phyloP scores from a whole-genome alignment of 2,113 vertebrate species.

The Caloenas nicobarica region DNA sequence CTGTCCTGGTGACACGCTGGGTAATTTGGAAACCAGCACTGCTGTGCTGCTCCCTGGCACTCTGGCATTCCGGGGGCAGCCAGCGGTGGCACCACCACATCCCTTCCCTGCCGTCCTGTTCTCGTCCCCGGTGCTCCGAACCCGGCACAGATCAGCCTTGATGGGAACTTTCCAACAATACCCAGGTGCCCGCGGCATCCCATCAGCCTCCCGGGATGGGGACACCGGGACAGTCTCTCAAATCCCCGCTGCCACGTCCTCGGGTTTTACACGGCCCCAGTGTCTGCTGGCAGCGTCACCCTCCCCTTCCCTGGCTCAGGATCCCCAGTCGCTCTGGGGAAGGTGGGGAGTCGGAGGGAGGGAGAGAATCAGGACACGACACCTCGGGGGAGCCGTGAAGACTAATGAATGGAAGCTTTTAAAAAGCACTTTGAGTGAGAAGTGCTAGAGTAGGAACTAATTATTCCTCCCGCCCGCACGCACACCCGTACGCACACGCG shows the following conservation, averaged over 20 bases:
- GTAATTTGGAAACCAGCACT: neutral
- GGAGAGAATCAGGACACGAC: constrained; percentile 33
- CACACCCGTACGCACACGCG: neutral
- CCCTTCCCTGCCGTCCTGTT: neutral
- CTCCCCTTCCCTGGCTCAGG: neutral
- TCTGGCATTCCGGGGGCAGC: neutral
- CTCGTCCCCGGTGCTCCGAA: neutral
- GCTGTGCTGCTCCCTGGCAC: rapidly evolving
- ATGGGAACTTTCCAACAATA: neutral
- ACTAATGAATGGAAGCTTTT: constrained; percentile 57
- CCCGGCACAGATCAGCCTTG: neutral
- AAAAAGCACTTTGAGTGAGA: constrained; percentile 46
- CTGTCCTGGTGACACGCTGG: rapidly evolving
- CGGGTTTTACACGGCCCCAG: neutral
- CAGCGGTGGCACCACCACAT: rapidly evolving
- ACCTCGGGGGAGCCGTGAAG: constrained; percentile 32
- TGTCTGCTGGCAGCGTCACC: neutral
- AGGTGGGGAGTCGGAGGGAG: neutral
- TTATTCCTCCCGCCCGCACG: constrained; percentile 30
- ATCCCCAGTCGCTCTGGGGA: neutral
- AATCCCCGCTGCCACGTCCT: neutral
- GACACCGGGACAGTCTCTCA: neutral
- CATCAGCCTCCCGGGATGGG: neutral
- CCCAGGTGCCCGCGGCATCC: neutral
- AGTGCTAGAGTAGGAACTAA: constrained; percentile 39